A percentile compares a stretch with the other conserved stretches of the same genome.
These are phyloP conservation scores for Melieria picta DNA, from an alignment of 2,888 invertebrate species.

Conservation along the genomic window DNA sequence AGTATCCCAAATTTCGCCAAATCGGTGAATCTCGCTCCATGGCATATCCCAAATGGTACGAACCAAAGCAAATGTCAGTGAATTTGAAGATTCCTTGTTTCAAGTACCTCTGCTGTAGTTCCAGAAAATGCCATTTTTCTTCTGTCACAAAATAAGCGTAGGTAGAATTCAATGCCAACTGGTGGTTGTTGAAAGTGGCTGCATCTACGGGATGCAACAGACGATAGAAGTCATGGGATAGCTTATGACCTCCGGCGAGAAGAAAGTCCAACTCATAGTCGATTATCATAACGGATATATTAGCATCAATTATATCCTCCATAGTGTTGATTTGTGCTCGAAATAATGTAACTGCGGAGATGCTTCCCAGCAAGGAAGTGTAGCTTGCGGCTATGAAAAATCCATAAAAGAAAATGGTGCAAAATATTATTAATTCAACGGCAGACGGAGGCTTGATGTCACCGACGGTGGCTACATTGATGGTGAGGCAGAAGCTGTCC, in stretches of 20 bases:
- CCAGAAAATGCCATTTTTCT: constrained; percentile 55
- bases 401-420: constrained; percentile 51
- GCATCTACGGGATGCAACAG: constrained; percentile 51
- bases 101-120: constrained; percentile 50
- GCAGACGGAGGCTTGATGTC: constrained; percentile 41
- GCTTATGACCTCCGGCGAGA: constrained; percentile 29
- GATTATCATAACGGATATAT: constrained; percentile 56
- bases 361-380: constrained; percentile 55
- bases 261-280: constrained; percentile 57
- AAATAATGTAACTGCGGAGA: constrained; percentile 54
- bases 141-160: constrained; percentile 55
- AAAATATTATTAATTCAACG: constrained; percentile 46
- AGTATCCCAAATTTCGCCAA: constrained; percentile 45
- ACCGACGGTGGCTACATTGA: constrained; percentile 49
- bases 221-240: constrained; percentile 43
- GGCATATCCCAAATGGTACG: constrained; percentile 44
- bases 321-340: constrained; percentile 55
- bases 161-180: constrained; percentile 43
- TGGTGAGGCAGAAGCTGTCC: constrained; percentile 48
- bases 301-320: constrained; percentile 50
- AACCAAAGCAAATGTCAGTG: constrained; percentile 57
- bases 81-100: constrained; percentile 51
- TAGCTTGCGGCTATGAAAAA: constrained; percentile 54
- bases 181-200: constrained; percentile 50
- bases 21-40: constrained; percentile 34